These are phyloP conservation scores for Hemicordylus capensis DNA, from an alignment of 2,113 vertebrate species.

Conservation along the genomic window DNA sequence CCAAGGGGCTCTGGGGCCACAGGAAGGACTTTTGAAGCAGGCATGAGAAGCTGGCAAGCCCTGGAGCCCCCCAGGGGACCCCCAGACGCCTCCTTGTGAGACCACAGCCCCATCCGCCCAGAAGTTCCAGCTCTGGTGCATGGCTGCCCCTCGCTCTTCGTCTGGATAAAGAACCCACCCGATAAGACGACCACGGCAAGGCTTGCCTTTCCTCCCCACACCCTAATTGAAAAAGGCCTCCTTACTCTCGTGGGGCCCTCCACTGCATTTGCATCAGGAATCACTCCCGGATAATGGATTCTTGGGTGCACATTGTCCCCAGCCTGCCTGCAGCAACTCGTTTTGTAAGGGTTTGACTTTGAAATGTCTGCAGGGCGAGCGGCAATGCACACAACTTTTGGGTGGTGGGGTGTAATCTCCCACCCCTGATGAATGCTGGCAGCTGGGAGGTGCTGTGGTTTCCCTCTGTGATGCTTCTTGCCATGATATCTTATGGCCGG, in stretches of 20 bases:
- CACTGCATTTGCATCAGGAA: background rate
- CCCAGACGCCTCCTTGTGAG: background rate
- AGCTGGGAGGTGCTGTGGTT: background rate
- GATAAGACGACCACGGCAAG: background rate
- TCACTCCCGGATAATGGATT: background rate
- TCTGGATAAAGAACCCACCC: background rate
- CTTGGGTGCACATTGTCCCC: background rate
- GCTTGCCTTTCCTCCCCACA: background rate
- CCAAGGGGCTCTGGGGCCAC: background rate
- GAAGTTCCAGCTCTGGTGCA: background rate
- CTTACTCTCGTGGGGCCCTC: background rate
- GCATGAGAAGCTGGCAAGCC: background rate
- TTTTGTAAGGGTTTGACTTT: background rate
- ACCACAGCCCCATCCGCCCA: background rate
- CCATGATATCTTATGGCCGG: background rate
- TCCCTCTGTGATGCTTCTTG: too few species aligned
- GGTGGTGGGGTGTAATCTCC: background rate
- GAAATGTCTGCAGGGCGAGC: background rate
- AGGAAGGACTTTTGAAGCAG: background rate
- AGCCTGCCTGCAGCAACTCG: background rate
- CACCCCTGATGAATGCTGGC: background rate
- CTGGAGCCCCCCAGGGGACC: background rate
- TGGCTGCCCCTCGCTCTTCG: background rate
- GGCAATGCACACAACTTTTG: background rate
- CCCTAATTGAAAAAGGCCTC: slow-evolving; percentile 9